phyloP scores from a whole-genome alignment of 2,888 invertebrate species.

The Parnassius mnemosyne region DNA sequence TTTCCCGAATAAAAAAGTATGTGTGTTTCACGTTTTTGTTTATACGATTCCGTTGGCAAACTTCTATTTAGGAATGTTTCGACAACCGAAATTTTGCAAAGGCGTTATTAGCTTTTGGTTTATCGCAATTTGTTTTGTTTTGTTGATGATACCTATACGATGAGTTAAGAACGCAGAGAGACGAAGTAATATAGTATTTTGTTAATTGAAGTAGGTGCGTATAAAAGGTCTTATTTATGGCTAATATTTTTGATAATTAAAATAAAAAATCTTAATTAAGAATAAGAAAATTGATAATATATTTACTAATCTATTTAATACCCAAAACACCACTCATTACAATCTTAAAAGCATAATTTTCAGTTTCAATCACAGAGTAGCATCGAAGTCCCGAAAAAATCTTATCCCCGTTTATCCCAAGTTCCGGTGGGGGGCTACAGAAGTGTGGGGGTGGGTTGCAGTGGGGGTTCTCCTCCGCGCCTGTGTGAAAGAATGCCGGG shows the following conservation, averaged over 20 bases:
- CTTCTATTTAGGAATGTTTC: neutral
- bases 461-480: slow-evolving; percentile 54
- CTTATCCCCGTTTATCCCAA: slow-evolving; percentile 66
- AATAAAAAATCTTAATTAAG: no score
- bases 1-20: slow-evolving; percentile 25
- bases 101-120: no score
- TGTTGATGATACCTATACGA: no score
- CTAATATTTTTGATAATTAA: no score
- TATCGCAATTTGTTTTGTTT: no score
- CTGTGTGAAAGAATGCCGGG: slow-evolving; percentile 78
- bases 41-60: slow-evolving; percentile 5
- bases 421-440: slow-evolving; percentile 44
- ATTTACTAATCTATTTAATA: no score
- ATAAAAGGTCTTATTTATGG: no score
- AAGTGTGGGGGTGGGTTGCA: slow-evolving; percentile 34
- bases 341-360: neutral
- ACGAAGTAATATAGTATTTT: no score
- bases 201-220: no score
- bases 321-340: slow-evolving; percentile 2
- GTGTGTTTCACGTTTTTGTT: slow-evolving; percentile 19
- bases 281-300: no score
- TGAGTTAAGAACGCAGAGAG: no score
- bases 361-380: slow-evolving; percentile 23
- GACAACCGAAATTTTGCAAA: slow-evolving; percentile 4
- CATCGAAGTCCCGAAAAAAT: slow-evolving; percentile 54